Evolutionary conservation across 1,140 invertebrate species (phyloP).

Genomic region (Thereuonema tuberculata): DNA sequence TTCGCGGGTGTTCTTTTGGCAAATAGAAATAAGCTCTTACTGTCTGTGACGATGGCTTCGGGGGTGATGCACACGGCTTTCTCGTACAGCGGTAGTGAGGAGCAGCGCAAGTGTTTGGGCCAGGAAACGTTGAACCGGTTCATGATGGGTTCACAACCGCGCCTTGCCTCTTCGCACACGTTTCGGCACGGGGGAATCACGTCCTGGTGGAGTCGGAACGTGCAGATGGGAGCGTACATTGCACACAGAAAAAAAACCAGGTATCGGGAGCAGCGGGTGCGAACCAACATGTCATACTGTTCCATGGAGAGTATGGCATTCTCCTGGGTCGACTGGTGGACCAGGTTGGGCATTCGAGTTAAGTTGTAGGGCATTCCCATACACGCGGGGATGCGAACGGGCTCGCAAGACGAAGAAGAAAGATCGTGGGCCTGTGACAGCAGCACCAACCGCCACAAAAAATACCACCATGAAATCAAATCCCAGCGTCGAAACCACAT

Average conservation of each 20-base stretch:
- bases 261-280: constrained; percentile 11
- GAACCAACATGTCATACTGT: constrained; percentile 5
- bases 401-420: constrained; percentile 3
- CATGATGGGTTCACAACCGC: constrained; percentile 10
- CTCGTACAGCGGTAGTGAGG: constrained; percentile 3
- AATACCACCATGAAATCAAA: too few relatives aligned
- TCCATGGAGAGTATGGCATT: constrained; percentile 13
- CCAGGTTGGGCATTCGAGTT: constrained; percentile 13
- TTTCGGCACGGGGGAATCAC: constrained; percentile 14
- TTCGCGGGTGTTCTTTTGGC: too few relatives aligned
- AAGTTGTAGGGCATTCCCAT: constrained; percentile 13
- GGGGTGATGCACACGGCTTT: constrained; percentile 11
- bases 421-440: too few relatives aligned
- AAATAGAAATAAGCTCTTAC: too few relatives aligned
- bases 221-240: constrained; percentile 12
- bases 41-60: constrained; percentile 3
- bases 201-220: constrained; percentile 5
- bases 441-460: too few relatives aligned
- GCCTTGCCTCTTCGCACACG: constrained; percentile 10
- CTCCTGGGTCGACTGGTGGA: constrained; percentile 11
- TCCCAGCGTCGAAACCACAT: too few relatives aligned
- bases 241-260: constrained; percentile 15
- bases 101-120: constrained; percentile 7
- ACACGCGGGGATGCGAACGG: constrained; percentile 10
- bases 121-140: constrained; percentile 3